Conservation (phyloP, 2,888 invertebrate species). For the Cancer borealis region DNA sequence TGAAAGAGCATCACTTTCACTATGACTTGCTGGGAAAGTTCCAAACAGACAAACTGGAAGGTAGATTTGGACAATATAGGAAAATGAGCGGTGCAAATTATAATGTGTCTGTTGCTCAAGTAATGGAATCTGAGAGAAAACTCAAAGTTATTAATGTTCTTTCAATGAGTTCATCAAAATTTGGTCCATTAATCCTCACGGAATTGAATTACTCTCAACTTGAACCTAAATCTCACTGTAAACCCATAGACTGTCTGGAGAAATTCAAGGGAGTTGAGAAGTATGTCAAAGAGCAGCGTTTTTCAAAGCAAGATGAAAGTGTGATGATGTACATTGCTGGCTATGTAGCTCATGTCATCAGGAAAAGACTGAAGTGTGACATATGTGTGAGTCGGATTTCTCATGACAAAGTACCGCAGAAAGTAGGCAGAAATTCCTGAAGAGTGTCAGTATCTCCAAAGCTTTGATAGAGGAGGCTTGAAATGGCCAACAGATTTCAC, state of each 20-base stretch:
- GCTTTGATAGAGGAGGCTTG: too few relatives aligned
- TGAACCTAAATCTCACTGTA: conserved; percentile 41
- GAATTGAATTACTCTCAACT: conserved; percentile 16
- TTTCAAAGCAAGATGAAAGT: conserved; percentile 55
- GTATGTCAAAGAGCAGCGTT: conserved; percentile 50
- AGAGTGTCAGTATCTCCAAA: too few relatives aligned
- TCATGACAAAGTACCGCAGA: conserved; percentile 46
- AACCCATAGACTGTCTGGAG: conserved; percentile 27
- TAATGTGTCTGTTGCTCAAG: too few relatives aligned
- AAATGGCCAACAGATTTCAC: too few relatives aligned
- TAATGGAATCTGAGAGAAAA: too few relatives aligned
- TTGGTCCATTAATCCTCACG: conserved; percentile 29
- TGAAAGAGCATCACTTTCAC: too few relatives aligned
- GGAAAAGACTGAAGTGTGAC: conserved; percentile 46
- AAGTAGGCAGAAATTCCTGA: conserved; percentile 58
- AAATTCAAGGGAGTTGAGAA: conserved; percentile 59
- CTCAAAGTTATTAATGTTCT: conserved; percentile 56
- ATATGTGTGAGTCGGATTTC: conserved; percentile 43
- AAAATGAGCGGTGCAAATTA: too few relatives aligned
- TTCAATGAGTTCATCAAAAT: conserved; percentile 44
- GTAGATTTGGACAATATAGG: too few relatives aligned
- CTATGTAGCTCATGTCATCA: conserved; percentile 44
- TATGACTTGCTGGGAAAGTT: too few relatives aligned
- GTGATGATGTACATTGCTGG: conserved; percentile 50
- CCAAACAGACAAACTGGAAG: too few relatives aligned